Conservation (phyloP, 2,888 invertebrate species). For the Parnassius apollo region DNA sequence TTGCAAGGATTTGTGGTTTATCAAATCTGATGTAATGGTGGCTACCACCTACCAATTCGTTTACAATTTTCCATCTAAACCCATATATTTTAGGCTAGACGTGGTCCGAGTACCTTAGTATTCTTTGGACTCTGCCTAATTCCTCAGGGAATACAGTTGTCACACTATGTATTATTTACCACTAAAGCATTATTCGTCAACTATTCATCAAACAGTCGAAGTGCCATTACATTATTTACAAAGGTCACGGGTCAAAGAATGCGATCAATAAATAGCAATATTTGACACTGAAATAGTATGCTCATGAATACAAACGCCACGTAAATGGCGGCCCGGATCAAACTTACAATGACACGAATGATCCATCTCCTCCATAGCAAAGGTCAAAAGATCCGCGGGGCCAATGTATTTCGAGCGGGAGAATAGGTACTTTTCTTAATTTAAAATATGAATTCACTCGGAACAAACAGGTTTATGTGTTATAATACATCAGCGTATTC, state of each 20-base stretch:
- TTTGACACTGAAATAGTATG: constrained; percentile 73
- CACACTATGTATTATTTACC: neutral
- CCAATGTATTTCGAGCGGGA: constrained; percentile 38
- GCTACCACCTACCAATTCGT: too few species aligned
- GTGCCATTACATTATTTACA: constrained; percentile 53
- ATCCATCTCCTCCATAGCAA: constrained; percentile 58
- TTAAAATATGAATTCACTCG: constrained; percentile 41
- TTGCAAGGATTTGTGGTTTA: too few species aligned
- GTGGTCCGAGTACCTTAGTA: too few species aligned
- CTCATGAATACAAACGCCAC: constrained; percentile 45
- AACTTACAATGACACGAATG: constrained; percentile 52
- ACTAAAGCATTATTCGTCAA: constrained; percentile 34
- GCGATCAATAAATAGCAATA: constrained; percentile 63
- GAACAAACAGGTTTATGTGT: constrained; percentile 40
- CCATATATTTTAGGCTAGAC: too few species aligned
- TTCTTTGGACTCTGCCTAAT: too few species aligned
- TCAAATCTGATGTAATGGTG: too few species aligned
- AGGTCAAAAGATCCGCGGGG: constrained; percentile 51
- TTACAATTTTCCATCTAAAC: too few species aligned
- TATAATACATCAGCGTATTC: constrained; percentile 36
- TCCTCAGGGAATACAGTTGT: too few species aligned
- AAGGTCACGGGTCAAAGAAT: constrained; percentile 61
- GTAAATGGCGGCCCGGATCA: constrained; percentile 48
- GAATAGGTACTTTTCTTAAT: constrained; percentile 32
- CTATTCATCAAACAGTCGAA: constrained; percentile 41